A percentile compares a stretch with the other conserved stretches of the same genome.
These are phyloP conservation scores for Macroramphosus scolopax DNA, from an alignment of 2,797 vertebrate genomes.

Conservation along the genomic window DNA sequence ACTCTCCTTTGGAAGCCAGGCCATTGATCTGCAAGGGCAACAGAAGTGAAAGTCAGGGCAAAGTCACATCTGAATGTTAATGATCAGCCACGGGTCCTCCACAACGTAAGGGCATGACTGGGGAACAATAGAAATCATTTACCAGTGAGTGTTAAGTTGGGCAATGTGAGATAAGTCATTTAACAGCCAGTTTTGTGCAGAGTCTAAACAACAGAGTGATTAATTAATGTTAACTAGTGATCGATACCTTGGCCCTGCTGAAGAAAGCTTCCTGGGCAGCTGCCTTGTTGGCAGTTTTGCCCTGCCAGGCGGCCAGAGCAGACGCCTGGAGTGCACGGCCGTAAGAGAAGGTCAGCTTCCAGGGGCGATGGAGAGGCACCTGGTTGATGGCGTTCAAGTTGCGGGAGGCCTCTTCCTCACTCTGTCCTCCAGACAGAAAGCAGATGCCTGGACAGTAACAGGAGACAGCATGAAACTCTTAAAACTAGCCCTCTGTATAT, in stretches of 20 bases:
- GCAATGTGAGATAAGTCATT: constrained; percentile 23
- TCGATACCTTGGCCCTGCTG: constrained; percentile 88
- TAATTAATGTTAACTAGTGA: neutral
- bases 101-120: constrained; percentile 19
- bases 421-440: constrained; percentile 97
- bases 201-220: constrained; percentile 8
- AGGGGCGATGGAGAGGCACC: constrained; percentile 84
- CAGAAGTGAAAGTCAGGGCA: constrained; percentile 23
- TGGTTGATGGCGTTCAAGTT: constrained; percentile 95
- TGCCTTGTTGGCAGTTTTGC: constrained; percentile 86
- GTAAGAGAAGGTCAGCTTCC: constrained; percentile 96
- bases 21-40: constrained; percentile 84
- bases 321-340: constrained; percentile 96
- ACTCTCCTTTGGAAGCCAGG: constrained; percentile 90
- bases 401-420: constrained; percentile 94
- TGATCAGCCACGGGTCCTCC: constrained; percentile 50
- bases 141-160: constrained; percentile 35
- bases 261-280: constrained; percentile 87
- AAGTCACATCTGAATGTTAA: constrained; percentile 67
- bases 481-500: no score
- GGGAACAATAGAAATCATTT: constrained; percentile 48
- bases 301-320: constrained; percentile 88
- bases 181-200: constrained; percentile 8
- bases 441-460: constrained; percentile 83
- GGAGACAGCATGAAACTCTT: neutral